These are phyloP conservation scores for Cryptotis parvus DNA, from an alignment of 2,113 vertebrate genomes.

Conservation along the genomic window DNA sequence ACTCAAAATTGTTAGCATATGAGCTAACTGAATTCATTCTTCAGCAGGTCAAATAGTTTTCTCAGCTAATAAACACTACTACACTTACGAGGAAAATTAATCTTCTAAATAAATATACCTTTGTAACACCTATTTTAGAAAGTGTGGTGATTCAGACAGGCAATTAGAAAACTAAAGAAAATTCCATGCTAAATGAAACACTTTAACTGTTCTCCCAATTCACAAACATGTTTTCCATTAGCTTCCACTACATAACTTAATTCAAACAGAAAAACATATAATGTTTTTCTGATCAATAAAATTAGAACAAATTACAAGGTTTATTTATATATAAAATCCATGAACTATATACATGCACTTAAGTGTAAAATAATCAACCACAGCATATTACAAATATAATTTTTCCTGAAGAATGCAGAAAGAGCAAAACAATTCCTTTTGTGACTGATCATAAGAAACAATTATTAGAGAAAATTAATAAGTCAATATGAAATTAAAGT, in stretches of 20 bases:
- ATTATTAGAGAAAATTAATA: constrained; percentile 37
- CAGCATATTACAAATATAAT: neutral
- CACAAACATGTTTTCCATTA: neutral
- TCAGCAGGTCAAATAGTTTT: constrained; percentile 36
- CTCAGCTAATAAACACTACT: constrained; percentile 30
- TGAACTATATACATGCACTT: neutral
- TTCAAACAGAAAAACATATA: neutral
- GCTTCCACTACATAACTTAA: neutral
- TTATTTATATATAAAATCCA: neutral
- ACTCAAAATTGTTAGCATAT: constrained; percentile 27
- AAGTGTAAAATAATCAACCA: neutral
- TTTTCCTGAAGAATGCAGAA: constrained; percentile 7
- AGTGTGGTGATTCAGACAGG: constrained; percentile 12
- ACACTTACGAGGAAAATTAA: constrained; percentile 28
- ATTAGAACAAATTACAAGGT: neutral
- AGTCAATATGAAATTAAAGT: neutral
- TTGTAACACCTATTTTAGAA: neutral
- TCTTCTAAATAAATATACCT: neutral
- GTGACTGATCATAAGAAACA: neutral
- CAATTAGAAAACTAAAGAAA: constrained; percentile 38
- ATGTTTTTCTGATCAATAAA: constrained; percentile 38
- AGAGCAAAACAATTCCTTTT: constrained; percentile 19
- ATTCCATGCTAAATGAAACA: neutral
- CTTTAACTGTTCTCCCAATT: neutral
- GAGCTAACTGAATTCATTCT: neutral